A percentile compares a stretch with the other conserved stretches of the same genome.
Evolutionary conservation across 1,140 invertebrate genomes (phyloP).

Genomic region (Microplitis mediator): DNA sequence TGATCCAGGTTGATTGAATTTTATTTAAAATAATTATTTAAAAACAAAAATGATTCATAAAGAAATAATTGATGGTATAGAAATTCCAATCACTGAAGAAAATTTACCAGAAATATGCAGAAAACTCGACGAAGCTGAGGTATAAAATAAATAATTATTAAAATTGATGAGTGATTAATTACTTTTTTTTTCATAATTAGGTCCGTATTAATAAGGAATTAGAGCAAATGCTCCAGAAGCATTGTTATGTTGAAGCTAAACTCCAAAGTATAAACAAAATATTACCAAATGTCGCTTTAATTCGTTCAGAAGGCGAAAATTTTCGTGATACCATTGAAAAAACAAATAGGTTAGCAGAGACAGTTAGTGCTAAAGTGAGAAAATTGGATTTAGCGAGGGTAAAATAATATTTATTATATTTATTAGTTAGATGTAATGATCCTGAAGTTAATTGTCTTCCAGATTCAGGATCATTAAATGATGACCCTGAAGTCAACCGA

Average conservation of each 20-base stretch:
- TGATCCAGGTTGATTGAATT: not conserved
- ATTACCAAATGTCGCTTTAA: slow-evolving; percentile 71
- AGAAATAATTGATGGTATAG: slow-evolving; percentile 27
- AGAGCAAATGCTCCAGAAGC: slow-evolving; percentile 66
- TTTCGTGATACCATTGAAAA: slow-evolving; percentile 84
- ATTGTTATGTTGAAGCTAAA: slow-evolving; percentile 71
- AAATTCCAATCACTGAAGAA: slow-evolving; percentile 43
- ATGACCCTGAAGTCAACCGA: too few species aligned
- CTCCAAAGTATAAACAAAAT: slow-evolving; percentile 69
- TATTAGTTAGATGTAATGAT: not conserved
- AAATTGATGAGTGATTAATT: not conserved
- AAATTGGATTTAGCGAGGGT: slow-evolving; percentile 92
- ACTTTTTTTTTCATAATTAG: slow-evolving; percentile 47
- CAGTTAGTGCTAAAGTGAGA: slow-evolving; percentile 95
- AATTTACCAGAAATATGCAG: slow-evolving; percentile 45
- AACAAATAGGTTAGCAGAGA: slow-evolving; percentile 88
- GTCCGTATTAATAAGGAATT: slow-evolving; percentile 66
- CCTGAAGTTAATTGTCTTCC: too few species aligned
- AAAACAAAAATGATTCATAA: not conserved
- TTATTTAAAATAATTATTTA: not conserved
- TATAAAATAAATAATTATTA: slow-evolving; percentile 22
- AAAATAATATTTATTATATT: slow-evolving; percentile 38
- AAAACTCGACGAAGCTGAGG: slow-evolving; percentile 51
- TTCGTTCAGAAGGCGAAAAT: slow-evolving; percentile 75
- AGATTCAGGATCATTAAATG: too few species aligned